Percentiles rank a stretch among this genome's conserved stretches.
These are phyloP conservation scores for Drosophila ercepeae DNA, from an alignment of 1,140 invertebrate genomes.

Conservation along the genomic window DNA sequence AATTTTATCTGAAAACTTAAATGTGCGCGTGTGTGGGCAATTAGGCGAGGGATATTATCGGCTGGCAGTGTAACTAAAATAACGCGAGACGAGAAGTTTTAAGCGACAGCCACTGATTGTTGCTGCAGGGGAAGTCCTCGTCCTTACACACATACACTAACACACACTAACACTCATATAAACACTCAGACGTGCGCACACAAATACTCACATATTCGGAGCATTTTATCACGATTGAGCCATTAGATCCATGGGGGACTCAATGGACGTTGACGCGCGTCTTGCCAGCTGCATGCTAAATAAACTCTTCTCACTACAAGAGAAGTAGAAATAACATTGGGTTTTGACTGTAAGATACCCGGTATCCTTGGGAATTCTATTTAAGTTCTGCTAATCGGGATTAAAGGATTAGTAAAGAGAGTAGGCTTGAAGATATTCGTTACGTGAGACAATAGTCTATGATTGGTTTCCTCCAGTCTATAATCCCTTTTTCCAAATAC, in stretches of 20 bases:
- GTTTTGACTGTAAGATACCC: background rate
- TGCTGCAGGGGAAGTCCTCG: slow-evolving; percentile 27
- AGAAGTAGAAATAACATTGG: background rate
- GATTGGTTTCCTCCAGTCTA: too few species aligned
- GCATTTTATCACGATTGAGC: slow-evolving; percentile 58
- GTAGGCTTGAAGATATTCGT: too few species aligned
- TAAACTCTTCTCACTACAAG: slow-evolving; percentile 16
- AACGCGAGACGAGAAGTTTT: slow-evolving; percentile 27
- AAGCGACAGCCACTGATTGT: slow-evolving; percentile 46
- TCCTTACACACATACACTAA: background rate
- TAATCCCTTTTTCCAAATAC: background rate
- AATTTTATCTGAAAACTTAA: slow-evolving; percentile 65
- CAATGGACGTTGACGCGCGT: slow-evolving; percentile 64
- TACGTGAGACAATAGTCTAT: too few species aligned
- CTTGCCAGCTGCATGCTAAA: slow-evolving; percentile 63
- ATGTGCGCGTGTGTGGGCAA: slow-evolving; percentile 60
- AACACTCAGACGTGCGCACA: background rate
- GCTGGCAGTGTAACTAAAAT: slow-evolving; percentile 28
- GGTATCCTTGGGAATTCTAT: too few species aligned
- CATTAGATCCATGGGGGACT: slow-evolving; percentile 52
- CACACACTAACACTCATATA: background rate
- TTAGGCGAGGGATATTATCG: slow-evolving; percentile 44
- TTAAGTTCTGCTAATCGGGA: background rate
- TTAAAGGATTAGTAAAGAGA: too few species aligned
- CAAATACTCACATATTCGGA: slow-evolving; percentile 19